Conservation (phyloP, 2,888 invertebrate genomes). For the Epirrhoe alternata region DNA sequence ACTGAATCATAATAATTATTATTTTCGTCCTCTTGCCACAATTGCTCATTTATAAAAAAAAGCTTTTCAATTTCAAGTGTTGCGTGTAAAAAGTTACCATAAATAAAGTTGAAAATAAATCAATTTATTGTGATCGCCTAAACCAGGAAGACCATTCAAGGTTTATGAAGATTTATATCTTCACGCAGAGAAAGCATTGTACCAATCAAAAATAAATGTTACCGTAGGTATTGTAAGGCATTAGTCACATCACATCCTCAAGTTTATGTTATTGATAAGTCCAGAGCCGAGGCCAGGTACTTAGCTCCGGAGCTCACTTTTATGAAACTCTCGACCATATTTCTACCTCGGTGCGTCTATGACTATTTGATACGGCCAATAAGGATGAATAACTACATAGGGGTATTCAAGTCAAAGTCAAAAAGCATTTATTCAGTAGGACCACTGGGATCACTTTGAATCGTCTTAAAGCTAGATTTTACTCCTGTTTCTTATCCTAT, state of each 20-base stretch:
- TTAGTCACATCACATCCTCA: conserved; percentile 33
- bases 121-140: conserved; percentile 18
- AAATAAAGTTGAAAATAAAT: conserved; percentile 11
- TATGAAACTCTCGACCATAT: too few relatives aligned
- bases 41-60: too few relatives aligned
- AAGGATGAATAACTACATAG: too few relatives aligned
- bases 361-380: too few relatives aligned
- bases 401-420: too few relatives aligned
- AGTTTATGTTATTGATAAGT: conserved; percentile 20
- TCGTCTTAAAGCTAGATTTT: too few relatives aligned
- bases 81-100: neutral
- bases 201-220: conserved; percentile 31
- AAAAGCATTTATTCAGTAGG: too few relatives aligned
- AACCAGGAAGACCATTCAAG: conserved; percentile 24
- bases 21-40: too few relatives aligned
- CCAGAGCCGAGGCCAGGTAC: conserved; percentile 6
- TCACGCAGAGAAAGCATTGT: conserved; percentile 19
- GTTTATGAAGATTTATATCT: conserved; percentile 27
- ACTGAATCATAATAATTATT: too few relatives aligned
- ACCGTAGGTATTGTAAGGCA: conserved; percentile 25
- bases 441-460: too few relatives aligned
- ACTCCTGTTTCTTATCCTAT: too few relatives aligned
- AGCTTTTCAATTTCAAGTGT: neutral
- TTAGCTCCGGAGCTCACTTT: neutral
- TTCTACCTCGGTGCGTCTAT: too few relatives aligned